Evolutionary conservation across 1,140 invertebrate genomes (phyloP).

Genomic region (Cydia splendana): DNA sequence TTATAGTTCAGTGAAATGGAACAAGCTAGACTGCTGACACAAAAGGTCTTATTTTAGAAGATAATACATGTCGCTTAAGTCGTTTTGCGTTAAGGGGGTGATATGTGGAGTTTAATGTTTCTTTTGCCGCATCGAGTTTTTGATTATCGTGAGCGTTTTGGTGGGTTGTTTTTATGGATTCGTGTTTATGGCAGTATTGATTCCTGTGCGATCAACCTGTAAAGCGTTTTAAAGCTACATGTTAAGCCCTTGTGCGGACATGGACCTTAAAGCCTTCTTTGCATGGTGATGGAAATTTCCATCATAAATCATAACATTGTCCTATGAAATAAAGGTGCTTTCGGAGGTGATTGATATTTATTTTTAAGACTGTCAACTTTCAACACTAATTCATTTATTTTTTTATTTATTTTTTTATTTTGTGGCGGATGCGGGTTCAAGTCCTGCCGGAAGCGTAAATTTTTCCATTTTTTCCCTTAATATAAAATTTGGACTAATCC

Average conservation of each 20-base stretch:
- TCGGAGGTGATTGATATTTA: too few relatives aligned
- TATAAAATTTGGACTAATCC: too few relatives aligned
- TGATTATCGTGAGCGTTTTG: conserved; percentile 19
- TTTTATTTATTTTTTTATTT: too few relatives aligned
- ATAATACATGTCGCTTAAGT: background rate
- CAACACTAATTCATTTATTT: too few relatives aligned
- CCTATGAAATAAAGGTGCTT: too few relatives aligned
- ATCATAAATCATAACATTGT: too few relatives aligned
- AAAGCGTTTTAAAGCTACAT: background rate
- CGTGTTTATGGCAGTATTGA: conserved; percentile 1
- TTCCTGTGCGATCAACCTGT: background rate
- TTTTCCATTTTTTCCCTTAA: too few relatives aligned
- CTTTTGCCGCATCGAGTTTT: conserved; percentile 22
- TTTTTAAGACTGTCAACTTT: too few relatives aligned
- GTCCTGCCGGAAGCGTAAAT: too few relatives aligned
- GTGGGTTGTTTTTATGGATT: conserved; percentile 25
- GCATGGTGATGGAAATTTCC: too few relatives aligned
- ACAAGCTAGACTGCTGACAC: background rate
- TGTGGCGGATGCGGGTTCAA: too few relatives aligned
- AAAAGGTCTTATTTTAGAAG: background rate
- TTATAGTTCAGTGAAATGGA: conserved; percentile 29
- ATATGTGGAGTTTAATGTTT: conserved; percentile 10
- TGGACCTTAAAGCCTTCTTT: too few relatives aligned
- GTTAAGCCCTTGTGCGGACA: conserved; percentile 3
- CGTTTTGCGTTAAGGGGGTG: background rate